A percentile compares a stretch with the other conserved stretches of the same genome.
phyloP scores from a whole-genome alignment of 2,113 vertebrate species.

The Apistogramma diplotaenia region DNA sequence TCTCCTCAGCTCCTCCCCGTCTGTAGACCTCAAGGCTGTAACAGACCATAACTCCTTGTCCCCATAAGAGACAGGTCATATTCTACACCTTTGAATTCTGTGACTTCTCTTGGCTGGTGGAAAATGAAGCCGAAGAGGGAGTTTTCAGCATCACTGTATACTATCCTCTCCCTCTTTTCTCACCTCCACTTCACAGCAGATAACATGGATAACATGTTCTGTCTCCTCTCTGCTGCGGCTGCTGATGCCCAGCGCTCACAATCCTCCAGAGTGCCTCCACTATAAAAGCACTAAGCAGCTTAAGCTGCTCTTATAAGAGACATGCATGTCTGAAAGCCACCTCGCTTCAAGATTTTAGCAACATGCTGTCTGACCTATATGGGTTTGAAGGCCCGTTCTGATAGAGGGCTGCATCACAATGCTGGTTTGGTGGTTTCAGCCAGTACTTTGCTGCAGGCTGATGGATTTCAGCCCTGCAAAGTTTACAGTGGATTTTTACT shows the following conservation, averaged over 20 bases:
- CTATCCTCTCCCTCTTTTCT: background rate
- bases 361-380: conserved; percentile 16
- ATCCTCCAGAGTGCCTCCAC: conserved; percentile 30
- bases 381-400: background rate
- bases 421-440: background rate
- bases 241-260: conserved; percentile 3
- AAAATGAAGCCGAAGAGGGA: background rate
- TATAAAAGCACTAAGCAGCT: conserved; percentile 35
- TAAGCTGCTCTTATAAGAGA: conserved; percentile 26
- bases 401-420: background rate
- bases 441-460: background rate
- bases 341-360: conserved; percentile 25
- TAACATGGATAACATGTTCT: background rate
- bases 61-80: background rate
- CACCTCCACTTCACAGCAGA: conserved; percentile 1
- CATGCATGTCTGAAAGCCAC: conserved; percentile 38
- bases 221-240: background rate
- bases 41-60: background rate
- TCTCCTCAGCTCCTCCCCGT: background rate
- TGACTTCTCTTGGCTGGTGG: background rate
- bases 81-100: too few species aligned
- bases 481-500: background rate
- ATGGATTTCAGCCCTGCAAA: too few species aligned
- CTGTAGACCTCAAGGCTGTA: background rate
- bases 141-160: background rate